Conservation (phyloP, 2,888 invertebrate genomes). For the Microplitis deprimator region DNA sequence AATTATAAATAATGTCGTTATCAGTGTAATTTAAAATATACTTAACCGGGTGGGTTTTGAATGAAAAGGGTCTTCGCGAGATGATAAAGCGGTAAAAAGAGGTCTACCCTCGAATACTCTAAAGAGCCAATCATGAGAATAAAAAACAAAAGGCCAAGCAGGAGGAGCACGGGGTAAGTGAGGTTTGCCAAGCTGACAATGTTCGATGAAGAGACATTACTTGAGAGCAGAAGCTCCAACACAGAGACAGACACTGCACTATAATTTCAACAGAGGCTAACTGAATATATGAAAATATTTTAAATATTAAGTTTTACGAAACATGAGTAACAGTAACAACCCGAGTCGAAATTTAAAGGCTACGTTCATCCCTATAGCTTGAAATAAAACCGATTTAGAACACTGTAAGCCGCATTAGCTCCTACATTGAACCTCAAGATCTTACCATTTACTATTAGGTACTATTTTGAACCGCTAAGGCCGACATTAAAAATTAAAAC, state of each 20-base stretch:
- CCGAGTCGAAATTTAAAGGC: too few species aligned
- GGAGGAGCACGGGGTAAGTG: constrained; percentile 9
- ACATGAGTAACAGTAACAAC: too few species aligned
- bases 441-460: too few species aligned
- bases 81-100: neutral
- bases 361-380: too few species aligned
- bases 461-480: too few species aligned
- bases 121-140: constrained; percentile 1
- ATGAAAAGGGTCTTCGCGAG: neutral
- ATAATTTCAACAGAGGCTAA: neutral
- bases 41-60: neutral
- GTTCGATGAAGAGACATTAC: constrained; percentile 49
- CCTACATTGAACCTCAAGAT: too few species aligned
- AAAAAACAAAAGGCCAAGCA: constrained; percentile 20
- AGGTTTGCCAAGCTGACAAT: constrained; percentile 50
- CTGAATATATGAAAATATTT: neutral
- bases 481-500: too few species aligned
- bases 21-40: neutral
- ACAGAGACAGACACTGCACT: constrained; percentile 7
- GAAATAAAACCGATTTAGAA: too few species aligned
- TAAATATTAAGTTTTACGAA: too few species aligned
- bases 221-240: constrained; percentile 43
- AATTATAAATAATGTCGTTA: neutral
- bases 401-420: too few species aligned
- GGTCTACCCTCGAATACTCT: neutral